Conservation (phyloP, 2,888 invertebrate species). For the Oithona nana region DNA sequence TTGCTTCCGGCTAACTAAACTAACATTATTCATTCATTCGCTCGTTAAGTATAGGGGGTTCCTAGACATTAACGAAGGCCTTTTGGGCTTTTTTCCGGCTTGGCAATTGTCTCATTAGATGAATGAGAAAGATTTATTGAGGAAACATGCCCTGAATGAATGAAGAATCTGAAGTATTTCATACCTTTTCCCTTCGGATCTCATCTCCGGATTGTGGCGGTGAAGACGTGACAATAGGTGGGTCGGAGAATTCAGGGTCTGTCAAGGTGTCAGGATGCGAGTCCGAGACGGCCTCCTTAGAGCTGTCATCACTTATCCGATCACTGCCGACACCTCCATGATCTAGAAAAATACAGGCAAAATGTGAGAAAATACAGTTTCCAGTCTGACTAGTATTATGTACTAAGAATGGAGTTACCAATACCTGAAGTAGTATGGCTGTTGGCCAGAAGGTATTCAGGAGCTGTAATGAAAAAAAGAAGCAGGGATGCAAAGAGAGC, state of each 20-base stretch:
- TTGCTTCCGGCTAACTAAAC: too few relatives aligned
- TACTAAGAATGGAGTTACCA: not conserved
- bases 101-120: too few relatives aligned
- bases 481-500: not conserved
- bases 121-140: too few relatives aligned
- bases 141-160: too few relatives aligned
- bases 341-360: slow-evolving; percentile 23
- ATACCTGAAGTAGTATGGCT: not conserved
- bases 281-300: slow-evolving; percentile 34
- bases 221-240: slow-evolving; percentile 29
- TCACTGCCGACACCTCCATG: slow-evolving; percentile 25
- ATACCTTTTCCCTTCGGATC: slow-evolving; percentile 18
- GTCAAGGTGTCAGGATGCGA: slow-evolving; percentile 39
- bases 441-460: not conserved
- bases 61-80: too few relatives aligned
- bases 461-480: not conserved
- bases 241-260: slow-evolving; percentile 47
- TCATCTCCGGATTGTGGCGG: slow-evolving; percentile 23
- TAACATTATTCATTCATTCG: too few relatives aligned
- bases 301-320: slow-evolving; percentile 37
- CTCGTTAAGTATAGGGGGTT: too few relatives aligned
- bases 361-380: not conserved
- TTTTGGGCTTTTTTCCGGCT: too few relatives aligned
- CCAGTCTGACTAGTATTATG: not conserved
- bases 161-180: too few relatives aligned